Evolutionary conservation across 2,797 vertebrate species (phyloP), one percentile per base, ranked within the genome.

Genomic region (Salmo trutta): DNA sequence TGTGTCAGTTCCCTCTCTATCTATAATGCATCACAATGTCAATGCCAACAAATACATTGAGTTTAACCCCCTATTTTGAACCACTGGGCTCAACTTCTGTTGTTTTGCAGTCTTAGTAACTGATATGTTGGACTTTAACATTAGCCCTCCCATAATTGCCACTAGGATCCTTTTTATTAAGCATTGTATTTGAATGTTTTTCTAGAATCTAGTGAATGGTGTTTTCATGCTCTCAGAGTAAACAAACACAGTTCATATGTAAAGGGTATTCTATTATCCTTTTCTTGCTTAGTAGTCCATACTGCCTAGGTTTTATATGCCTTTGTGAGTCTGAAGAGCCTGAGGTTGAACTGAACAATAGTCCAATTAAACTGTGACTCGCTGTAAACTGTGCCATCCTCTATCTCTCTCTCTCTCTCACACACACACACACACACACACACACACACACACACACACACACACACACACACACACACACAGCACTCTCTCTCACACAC

Each of bases 331-430:
- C 76, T 72, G 56, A 54, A 78, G 74, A 83, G 83, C 84, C 84
- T 2, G 36, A 85, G 84, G 85, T 87, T 82, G 73, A 89, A 82
- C 62, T 72, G 76, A 90, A 91, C 85, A 86, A 87, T 83, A 62
- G 76, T 85, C 86, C 88, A 91, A 85, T 91, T 86, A 92, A 87
- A 87, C 75, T 82, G 77, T 77, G 74, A 86, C 85, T 87, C 67
- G 75, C 75, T 82, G 82, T 83, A 87, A 88, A 85, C 79, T 86
- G 78, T 75, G 36, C 77, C 78, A 80, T 76, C 0, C 51, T 31
- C 31, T 21, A 69, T n/a, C 73, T 64, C 67, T 70, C 59, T 2
- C 79, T 71, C 10, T 2, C 16, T 56, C 29, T 16, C n/a, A 69
- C 27, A 4, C 16, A 54, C 17, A 6, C 36, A 1, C 4, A 6